Conservation (phyloP, 2,888 invertebrate genomes). For the Lymantria monacha region DNA sequence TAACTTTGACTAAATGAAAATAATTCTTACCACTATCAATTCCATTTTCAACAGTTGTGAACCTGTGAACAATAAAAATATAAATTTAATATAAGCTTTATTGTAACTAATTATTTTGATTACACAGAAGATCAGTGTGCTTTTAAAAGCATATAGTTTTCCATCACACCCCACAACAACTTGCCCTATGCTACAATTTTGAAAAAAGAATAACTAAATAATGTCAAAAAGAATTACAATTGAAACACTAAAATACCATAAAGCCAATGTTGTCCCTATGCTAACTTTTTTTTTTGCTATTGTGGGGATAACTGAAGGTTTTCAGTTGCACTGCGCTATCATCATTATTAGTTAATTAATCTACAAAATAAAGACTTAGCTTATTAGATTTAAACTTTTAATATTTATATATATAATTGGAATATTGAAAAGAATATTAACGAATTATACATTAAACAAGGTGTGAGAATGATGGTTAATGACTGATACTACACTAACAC, state of each 20-base stretch:
- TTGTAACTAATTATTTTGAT: neutral
- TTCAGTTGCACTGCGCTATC: constrained; percentile 79
- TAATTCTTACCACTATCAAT: neutral
- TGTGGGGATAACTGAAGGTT: constrained; percentile 62
- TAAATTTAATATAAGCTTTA: neutral
- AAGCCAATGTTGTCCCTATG: constrained; percentile 44
- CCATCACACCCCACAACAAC: constrained; percentile 69
- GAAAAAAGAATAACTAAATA: constrained; percentile 18
- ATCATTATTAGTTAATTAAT: constrained; percentile 47
- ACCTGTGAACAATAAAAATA: neutral
- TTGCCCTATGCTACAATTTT: constrained; percentile 62
- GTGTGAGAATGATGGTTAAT: too few relatives aligned
- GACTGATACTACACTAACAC: too few relatives aligned
- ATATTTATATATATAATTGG: too few relatives aligned
- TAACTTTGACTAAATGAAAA: neutral
- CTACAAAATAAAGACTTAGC: too few relatives aligned
- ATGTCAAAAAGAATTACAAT: constrained; percentile 11
- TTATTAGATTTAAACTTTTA: too few relatives aligned
- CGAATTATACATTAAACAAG: too few relatives aligned
- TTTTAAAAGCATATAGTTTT: constrained; percentile 41
- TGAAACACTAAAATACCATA: constrained; percentile 15
- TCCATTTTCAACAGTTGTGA: neutral
- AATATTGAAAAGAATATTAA: too few relatives aligned
- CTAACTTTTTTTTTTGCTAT: constrained; percentile 36
- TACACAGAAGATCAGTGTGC: constrained; percentile 50